These are phyloP conservation scores for Spodoptera exigua DNA, from an alignment of 2,888 invertebrate genomes.

Conservation along the genomic window DNA sequence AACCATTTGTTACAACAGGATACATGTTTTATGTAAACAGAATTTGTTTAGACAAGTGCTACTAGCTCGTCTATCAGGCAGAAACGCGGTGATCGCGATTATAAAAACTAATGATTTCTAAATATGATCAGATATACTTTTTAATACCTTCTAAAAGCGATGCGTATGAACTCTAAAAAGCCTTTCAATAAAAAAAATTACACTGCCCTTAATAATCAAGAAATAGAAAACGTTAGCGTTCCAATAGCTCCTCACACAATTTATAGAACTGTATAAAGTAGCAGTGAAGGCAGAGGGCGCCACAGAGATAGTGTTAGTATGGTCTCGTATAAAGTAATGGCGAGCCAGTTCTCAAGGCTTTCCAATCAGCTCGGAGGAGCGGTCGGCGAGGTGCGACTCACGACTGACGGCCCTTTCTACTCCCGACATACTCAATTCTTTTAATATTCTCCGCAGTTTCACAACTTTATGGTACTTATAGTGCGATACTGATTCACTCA, in stretches of 20 bases:
- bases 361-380: conserved; percentile 25
- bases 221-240: no score
- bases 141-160: no score
- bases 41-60: neutral
- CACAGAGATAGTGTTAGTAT: no score
- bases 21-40: conserved; percentile 6
- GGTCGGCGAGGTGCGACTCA: neutral
- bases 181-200: no score
- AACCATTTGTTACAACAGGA: conserved; percentile 4
- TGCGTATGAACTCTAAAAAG: no score
- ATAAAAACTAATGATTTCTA: no score
- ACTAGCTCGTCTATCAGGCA: neutral
- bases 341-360: neutral
- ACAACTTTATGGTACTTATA: conserved; percentile 4
- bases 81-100: no score
- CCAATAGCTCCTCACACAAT: no score
- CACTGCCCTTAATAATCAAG: no score
- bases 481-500: neutral
- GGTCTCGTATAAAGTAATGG: conserved; percentile 24
- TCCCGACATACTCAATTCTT: conserved; percentile 39
- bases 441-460: conserved; percentile 15
- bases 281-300: no score
- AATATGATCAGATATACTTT: no score
- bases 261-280: no score
- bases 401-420: conserved; percentile 2